A percentile compares a stretch with the other conserved stretches of the same genome.
These are phyloP conservation scores for Neosilurus mollespiculum DNA, from an alignment of 2,797 vertebrate genomes.

Conservation along the genomic window DNA sequence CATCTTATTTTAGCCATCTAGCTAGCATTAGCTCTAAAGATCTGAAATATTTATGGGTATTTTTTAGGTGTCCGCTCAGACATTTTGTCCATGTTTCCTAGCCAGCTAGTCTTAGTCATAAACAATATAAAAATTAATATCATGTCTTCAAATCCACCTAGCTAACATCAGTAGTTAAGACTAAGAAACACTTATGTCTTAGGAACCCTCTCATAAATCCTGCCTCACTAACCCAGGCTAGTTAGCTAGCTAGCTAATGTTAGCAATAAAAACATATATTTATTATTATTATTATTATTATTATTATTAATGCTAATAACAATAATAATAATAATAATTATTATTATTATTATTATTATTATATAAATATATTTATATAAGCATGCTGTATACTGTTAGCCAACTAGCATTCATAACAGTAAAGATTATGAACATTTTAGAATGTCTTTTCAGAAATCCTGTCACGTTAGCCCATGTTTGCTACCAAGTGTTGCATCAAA, in stretches of 20 bases:
- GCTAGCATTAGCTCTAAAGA: background rate
- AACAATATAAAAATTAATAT: background rate
- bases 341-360: background rate
- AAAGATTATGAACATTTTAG: background rate
- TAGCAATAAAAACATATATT: background rate
- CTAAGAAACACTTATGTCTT: background rate
- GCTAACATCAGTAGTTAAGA: too few species aligned
- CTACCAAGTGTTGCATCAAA: background rate
- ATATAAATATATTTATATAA: background rate
- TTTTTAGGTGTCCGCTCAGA: background rate
- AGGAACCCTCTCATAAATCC: background rate
- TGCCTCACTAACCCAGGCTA: too few species aligned
- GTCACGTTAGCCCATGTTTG: background rate
- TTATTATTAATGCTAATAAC: background rate
- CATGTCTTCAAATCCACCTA: background rate
- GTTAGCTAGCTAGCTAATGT: background rate
- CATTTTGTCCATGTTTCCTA: background rate
- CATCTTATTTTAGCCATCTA: background rate
- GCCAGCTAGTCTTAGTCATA: background rate
- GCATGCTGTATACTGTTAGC: background rate
- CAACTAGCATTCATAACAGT: background rate
- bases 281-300: too few species aligned
- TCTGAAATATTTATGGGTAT: background rate
- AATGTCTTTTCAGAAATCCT: background rate
- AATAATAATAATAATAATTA: too few species aligned